Evolutionary conservation across 2,888 invertebrate species (phyloP).

Genomic region (Rhagonycha fulva): DNA sequence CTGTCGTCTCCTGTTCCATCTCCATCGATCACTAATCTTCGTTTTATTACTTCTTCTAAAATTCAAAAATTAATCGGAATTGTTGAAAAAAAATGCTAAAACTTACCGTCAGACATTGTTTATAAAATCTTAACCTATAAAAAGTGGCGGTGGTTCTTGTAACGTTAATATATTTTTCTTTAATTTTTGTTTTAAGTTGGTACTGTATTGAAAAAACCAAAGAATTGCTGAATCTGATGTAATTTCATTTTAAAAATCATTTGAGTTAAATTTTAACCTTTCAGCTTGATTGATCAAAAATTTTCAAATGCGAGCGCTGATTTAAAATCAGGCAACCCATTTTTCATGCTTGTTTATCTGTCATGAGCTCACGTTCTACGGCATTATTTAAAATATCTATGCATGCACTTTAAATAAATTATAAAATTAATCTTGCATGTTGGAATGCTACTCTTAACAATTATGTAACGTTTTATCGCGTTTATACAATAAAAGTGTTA

Average conservation of each 20-base stretch:
- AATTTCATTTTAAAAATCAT: too few species aligned
- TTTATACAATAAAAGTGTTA: neutral
- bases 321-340: neutral
- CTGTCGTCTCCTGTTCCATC: constrained; percentile 97
- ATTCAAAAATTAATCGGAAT: constrained; percentile 25
- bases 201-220: too few species aligned
- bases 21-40: constrained; percentile 91
- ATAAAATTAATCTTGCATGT: neutral
- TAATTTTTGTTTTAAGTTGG: too few species aligned
- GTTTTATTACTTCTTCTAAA: constrained; percentile 91
- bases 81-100: neutral
- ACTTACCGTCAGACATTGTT: constrained; percentile 19
- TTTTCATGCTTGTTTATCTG: neutral
- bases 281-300: neutral
- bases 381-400: neutral
- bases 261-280: too few species aligned
- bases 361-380: neutral
- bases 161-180: neutral
- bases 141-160: neutral
- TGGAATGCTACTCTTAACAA: neutral
- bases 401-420: neutral
- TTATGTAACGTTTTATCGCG: neutral
- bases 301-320: neutral
- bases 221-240: too few species aligned
- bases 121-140: neutral